Evolutionary conservation across 2,797 vertebrate genomes (phyloP).

Genomic region (Arremon brunneinucha): DNA sequence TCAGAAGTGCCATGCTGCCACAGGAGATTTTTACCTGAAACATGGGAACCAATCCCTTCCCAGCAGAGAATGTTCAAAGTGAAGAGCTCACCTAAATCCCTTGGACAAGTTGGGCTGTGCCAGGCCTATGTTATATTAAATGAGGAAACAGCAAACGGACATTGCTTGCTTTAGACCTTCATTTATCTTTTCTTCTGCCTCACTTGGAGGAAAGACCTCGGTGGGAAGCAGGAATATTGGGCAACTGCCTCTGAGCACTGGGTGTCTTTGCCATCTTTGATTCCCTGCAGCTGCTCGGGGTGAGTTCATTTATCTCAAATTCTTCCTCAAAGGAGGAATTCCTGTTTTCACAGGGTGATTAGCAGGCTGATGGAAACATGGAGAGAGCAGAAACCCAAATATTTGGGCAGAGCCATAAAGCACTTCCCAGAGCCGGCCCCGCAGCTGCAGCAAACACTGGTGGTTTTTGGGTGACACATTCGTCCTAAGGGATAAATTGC

Average conservation of each 20-base stretch:
- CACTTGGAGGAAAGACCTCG: not conserved
- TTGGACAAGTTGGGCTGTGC: rapidly evolving
- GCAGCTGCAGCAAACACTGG: not conserved
- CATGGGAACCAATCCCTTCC: not conserved
- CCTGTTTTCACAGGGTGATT: not conserved
- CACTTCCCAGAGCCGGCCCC: not conserved
- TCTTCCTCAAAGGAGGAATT: not conserved
- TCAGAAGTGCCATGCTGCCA: not conserved
- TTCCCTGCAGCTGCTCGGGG: slow-evolving; percentile 20
- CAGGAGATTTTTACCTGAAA: not conserved
- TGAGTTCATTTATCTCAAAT: slow-evolving; percentile 16
- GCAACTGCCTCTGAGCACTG: not conserved
- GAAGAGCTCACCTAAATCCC: not conserved
- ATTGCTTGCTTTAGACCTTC: not conserved
- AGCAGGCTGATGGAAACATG: not conserved
- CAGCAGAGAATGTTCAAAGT: not conserved
- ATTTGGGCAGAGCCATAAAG: slow-evolving; percentile 37
- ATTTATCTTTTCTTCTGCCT: not conserved
- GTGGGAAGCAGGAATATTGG: not conserved
- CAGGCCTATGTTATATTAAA: not conserved
- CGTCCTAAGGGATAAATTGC: not conserved
- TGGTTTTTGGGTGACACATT: not conserved
- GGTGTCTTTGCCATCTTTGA: not conserved
- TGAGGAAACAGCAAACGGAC: not conserved
- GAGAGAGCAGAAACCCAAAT: slow-evolving; percentile 52